Percentiles rank a stretch among this genome's conserved stretches.
Evolutionary conservation across 37 sponge, comb jelly and placozoan genomes (phyloP).

Genomic region (Hormiphora californensis): DNA sequence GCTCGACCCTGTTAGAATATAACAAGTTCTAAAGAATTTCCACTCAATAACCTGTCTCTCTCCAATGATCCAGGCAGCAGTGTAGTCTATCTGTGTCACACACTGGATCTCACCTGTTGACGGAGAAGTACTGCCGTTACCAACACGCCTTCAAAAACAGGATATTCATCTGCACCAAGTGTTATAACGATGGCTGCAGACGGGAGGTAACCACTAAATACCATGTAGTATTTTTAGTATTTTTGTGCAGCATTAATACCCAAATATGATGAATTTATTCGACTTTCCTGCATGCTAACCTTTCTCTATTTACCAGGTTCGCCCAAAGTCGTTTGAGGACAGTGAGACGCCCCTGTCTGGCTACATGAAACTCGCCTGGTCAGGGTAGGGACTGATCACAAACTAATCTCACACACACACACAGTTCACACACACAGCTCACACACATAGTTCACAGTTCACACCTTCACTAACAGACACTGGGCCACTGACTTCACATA

Average conservation of each 20-base stretch:
- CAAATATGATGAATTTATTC: not conserved
- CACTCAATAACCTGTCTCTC: not conserved
- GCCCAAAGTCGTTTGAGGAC: constrained; percentile 61
- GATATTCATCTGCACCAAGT: constrained; percentile 30
- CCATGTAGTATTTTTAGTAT: no score
- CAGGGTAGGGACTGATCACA: no score
- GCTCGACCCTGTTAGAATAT: not conserved
- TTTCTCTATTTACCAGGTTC: constrained; percentile 55
- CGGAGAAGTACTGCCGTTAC: constrained; percentile 42
- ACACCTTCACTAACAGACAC: no score
- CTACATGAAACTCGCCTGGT: constrained; percentile 76
- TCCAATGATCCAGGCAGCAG: not conserved
- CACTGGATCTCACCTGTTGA: constrained; percentile 57
- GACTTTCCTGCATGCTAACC: not conserved
- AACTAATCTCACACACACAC: no score
- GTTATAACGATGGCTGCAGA: constrained; percentile 9
- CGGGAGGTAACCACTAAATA: constrained; percentile 17
- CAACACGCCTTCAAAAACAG: constrained; percentile 42
- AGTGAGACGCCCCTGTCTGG: constrained; percentile 67
- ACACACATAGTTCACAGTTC: no score
- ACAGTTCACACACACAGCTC: no score
- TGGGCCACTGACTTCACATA: no score
- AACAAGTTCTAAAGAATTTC: not conserved
- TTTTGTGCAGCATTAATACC: constrained; percentile 43
- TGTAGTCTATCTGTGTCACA: constrained; percentile 53